Evolutionary conservation across 1,140 invertebrate species (phyloP), one percentile per base, ranked within the genome.

Genomic region (Drosophila truncata): DNA sequence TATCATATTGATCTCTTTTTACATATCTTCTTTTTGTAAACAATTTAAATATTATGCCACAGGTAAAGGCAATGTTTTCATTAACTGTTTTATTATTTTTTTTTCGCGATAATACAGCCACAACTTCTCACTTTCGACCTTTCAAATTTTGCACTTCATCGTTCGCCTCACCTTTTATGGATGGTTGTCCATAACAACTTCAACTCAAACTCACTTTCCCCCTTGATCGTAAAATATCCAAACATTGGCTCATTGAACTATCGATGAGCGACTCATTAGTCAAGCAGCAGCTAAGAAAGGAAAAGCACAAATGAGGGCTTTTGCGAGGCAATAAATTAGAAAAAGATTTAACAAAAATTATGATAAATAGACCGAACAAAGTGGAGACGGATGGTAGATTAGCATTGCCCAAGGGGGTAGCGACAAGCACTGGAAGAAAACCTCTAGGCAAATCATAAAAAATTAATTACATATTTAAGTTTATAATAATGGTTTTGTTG

Each of bases 231-330:
- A 80, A 76, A 54, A 78, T 62, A 71, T 49, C 42, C 72, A 86
- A 80, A 83, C 82, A 88, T 80, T 88, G 80, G 84, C 78, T 88
- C 84, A 81, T 81, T 88, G 80, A 88, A 90, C 84, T 84, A 82
- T 90, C 84, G 78, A 88, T 75, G 85, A 80, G 62, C 72, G 77
- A 78, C 64, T 90, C 85, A 88, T 88, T 81, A 90, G 81, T 88
- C 73, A 84, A 78, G 61, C 80, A 78, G 80, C 60, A 65, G 52
- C 44, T 29, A 37, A 47, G 47, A 73, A 59, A 62, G 33, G 54
- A 73, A 55, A 60, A 47, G 37, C 61, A 55, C 57, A 62, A 88
- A 76, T 77, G 76, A 61, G 83, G 60, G 75, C 60, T 76, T 64
- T 65, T 65, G 63, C 55, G 41, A 70, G 74, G 41, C 77, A 84